Base-by-base conservation (phyloP, 2,888 invertebrate genomes). In the Chymomyza fuscimana region DNA sequence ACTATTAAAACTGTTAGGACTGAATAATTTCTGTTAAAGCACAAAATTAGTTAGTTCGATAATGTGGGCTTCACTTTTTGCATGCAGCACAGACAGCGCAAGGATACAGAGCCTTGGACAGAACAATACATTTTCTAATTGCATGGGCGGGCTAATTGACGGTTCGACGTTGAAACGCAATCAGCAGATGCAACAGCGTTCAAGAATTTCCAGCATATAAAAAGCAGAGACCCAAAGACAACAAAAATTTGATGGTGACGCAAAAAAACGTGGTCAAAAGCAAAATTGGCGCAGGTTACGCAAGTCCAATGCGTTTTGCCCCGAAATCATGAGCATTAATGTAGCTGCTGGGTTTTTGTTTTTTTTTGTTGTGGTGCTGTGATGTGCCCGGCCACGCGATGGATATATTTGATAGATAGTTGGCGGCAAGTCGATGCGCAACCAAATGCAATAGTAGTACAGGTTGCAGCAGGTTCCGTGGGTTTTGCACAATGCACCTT, bases 91-190 rank as follows among this genome's bases (percentile, higher is more conserved):
- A 32, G 52, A 60, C 61, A 46, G 67, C 51, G 51, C 50, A 40
- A 40, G 58, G 25, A 15, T 29, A 60, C 59, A 63, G 19, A 58
- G 64, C 75, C 71, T 72, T 52, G 63, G 19, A 68, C 67, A 63
- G 9, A 32, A 32, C 68, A 64, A 69, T 72, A 74, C 68, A 62
- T 68, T 82, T 76, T 77, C 70, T 86, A 89, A 89, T 89, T 87
- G 86, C 76, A 89, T 81, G 83, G 89, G 89, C 89, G 89, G 88
- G 79, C 78, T 89, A 89, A 89, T 89, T 89, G 82, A 75, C 69
- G 87, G 88, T 88, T 88, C 74, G 59, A 36, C 61, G 62, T 64
- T 58, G 67, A 50, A 72, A 66, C 72, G 83, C 82, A 86, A 82
- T 79, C 82, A 83, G 89, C 88, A 89, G 88, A 89, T 89, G 88